Evolutionary conservation across 35 echinoderm and acorn worm species (phyloP).

Genomic region (Holothuria glaberrima): DNA sequence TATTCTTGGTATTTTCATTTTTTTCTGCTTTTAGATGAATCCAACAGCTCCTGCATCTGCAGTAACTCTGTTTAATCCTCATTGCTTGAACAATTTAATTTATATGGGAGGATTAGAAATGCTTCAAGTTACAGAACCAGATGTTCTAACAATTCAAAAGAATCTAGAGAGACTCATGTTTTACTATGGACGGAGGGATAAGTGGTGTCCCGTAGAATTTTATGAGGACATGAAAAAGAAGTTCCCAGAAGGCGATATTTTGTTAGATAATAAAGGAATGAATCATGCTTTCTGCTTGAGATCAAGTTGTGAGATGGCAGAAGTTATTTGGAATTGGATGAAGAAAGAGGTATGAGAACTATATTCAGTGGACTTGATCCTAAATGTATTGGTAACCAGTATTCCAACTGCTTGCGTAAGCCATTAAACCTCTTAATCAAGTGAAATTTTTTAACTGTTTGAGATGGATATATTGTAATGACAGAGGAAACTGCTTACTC

Average conservation of each 20-base stretch:
- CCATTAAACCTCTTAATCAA: no score
- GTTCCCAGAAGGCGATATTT: constrained; percentile 29
- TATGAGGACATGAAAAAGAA: constrained; percentile 48
- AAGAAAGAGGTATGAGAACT: constrained; percentile 16
- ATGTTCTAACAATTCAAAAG: constrained; percentile 21
- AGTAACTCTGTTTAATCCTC: constrained; percentile 38
- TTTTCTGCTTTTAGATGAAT: constrained; percentile 15
- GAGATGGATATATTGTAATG: no score
- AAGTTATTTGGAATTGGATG: constrained; percentile 56
- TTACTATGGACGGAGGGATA: constrained; percentile 55
- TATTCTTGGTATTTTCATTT: background rate
- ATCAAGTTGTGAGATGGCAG: constrained; percentile 52
- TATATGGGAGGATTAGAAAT: constrained; percentile 55
- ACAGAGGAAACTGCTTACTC: no score
- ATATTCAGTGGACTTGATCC: no score
- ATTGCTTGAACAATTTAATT: constrained; percentile 50
- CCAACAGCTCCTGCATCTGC: constrained; percentile 13
- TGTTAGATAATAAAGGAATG: constrained; percentile 37
- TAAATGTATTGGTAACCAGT: no score
- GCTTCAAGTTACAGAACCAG: constrained; percentile 41
- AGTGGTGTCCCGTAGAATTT: constrained; percentile 57
- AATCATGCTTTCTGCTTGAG: constrained; percentile 55
- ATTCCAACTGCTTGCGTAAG: no score
- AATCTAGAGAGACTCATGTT: constrained; percentile 53
- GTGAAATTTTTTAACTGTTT: no score